A percentile compares a stretch with the other conserved stretches of the same genome.
phyloP scores from a whole-genome alignment of 2,113 vertebrate genomes.

The Danio rerio region GRCz12tu NC_133197.1:5248001-5248500 shows the following conservation, averaged over 20 bases:
- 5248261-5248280: neutral
- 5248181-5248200: neutral
- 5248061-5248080: neutral
- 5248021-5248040: neutral
- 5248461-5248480: slow-evolving; percentile 58
- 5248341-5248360: slow-evolving; percentile 51
- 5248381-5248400: slow-evolving; percentile 51
- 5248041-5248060: slow-evolving; percentile 2
- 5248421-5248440: slow-evolving; percentile 41
- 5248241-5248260: neutral
- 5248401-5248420: slow-evolving; percentile 15
- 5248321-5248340: slow-evolving; percentile 40
- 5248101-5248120: neutral
- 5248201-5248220: neutral
- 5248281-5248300: neutral
- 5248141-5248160: no score
- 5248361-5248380: slow-evolving; percentile 62
- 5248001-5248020: neutral
- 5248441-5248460: slow-evolving; percentile 30
- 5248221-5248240: neutral
- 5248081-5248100: neutral
- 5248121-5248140: no score
- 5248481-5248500: slow-evolving; percentile 51
- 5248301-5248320: no score
- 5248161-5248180: no score